These are phyloP conservation scores for Pyrochroa serraticornis DNA, from an alignment of 2,888 invertebrate genomes.

Conservation along the genomic window DNA sequence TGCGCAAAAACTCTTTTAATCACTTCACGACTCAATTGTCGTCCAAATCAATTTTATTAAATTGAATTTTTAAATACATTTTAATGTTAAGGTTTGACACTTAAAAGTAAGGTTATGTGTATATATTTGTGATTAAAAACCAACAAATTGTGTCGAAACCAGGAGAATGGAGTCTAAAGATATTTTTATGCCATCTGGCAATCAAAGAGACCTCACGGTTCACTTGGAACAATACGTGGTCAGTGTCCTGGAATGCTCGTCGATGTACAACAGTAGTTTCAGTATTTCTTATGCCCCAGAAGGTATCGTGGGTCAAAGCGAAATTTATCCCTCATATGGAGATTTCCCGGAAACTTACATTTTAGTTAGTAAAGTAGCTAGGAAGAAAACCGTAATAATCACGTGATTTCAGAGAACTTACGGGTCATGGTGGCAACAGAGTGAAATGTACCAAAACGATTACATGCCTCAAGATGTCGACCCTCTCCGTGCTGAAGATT, in stretches of 20 bases:
- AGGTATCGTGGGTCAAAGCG: slow-evolving; percentile 83
- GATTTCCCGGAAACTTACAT: slow-evolving; percentile 91
- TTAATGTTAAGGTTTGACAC: neutral
- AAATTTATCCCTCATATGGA: slow-evolving; percentile 87
- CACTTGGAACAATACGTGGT: slow-evolving; percentile 78
- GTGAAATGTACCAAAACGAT: slow-evolving; percentile 72
- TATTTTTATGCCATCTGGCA: slow-evolving; percentile 32
- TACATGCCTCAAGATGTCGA: slow-evolving; percentile 77
- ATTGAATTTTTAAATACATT: too few species aligned
- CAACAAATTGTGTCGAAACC: neutral
- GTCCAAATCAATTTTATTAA: too few species aligned
- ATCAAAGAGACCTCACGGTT: slow-evolving; percentile 43
- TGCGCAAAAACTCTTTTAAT: too few species aligned
- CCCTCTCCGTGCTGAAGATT: slow-evolving; percentile 75
- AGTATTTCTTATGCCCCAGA: slow-evolving; percentile 88
- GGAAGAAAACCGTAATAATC: slow-evolving; percentile 1
- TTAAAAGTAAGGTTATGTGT: slow-evolving; percentile 11
- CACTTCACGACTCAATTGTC: too few species aligned
- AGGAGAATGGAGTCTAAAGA: neutral
- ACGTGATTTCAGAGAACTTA: slow-evolving; percentile 71
- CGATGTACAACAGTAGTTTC: slow-evolving; percentile 87
- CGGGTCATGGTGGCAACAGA: slow-evolving; percentile 84
- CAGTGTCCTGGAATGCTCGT: slow-evolving; percentile 82
- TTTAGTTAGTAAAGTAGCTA: slow-evolving; percentile 81
- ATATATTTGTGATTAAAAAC: neutral